Conservation (phyloP, 2,888 invertebrate genomes). For the Cynaeus angustus region DNA sequence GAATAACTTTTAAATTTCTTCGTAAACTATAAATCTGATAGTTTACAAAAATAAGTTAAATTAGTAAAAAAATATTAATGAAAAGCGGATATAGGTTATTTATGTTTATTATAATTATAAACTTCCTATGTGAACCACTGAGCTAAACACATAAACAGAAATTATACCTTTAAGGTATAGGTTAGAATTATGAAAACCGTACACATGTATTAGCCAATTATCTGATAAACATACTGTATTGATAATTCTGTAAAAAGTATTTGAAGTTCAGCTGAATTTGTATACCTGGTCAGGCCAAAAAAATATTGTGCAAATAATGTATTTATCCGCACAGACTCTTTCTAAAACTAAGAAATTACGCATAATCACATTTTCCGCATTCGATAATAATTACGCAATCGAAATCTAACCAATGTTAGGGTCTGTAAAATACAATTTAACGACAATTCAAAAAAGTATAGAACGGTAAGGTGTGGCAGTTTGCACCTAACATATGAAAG, state of each 20-base stretch:
- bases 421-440: neutral
- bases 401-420: neutral
- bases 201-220: conserved; percentile 14
- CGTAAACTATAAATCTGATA: too few relatives aligned
- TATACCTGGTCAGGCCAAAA: too few relatives aligned
- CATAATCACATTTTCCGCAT: conserved; percentile 14
- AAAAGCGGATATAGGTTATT: neutral
- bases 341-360: neutral
- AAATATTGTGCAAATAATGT: too few relatives aligned
- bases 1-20: too few relatives aligned
- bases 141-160: conserved; percentile 14
- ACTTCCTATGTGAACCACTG: conserved; percentile 21
- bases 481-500: conserved; percentile 7
- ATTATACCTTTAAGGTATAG: conserved; percentile 2
- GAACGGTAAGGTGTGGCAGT: conserved; percentile 8
- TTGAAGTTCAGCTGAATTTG: neutral
- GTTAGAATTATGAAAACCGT: conserved; percentile 18
- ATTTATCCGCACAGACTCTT: too few relatives aligned
- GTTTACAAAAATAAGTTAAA: neutral
- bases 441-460: conserved; percentile 13
- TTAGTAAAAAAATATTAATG: neutral
- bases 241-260: neutral
- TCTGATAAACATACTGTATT: neutral
- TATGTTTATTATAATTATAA: conserved; percentile 4
- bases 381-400: conserved; percentile 7